Conservation (phyloP, 2,888 invertebrate species). For the Piscicola geometra region DNA sequence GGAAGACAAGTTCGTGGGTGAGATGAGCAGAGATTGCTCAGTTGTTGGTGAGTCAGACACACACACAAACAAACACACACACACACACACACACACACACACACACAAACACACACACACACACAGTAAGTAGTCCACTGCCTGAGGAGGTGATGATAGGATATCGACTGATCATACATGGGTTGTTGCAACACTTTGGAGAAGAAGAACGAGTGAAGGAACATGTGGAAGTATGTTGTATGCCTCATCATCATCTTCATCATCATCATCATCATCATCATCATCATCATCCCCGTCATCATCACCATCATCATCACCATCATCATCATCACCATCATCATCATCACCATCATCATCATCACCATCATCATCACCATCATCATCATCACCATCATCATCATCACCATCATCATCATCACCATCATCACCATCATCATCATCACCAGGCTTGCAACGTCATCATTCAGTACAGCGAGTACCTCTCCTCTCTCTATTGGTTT, state of each 20-base stretch:
- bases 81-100: too few relatives aligned
- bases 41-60: background rate
- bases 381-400: conserved; percentile 28
- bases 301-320: conserved; percentile 38
- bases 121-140: background rate
- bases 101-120: background rate
- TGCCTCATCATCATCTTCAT: conserved; percentile 35
- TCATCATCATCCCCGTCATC: conserved; percentile 42
- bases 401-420: conserved; percentile 15
- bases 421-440: too few relatives aligned
- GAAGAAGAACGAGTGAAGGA: background rate
- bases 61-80: background rate
- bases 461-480: background rate
- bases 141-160: background rate
- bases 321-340: conserved; percentile 37
- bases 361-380: conserved; percentile 26
- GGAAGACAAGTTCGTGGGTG: background rate
- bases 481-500: background rate
- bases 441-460: background rate
- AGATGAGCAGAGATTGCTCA: background rate
- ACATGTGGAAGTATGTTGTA: background rate
- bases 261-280: conserved; percentile 36
- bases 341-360: conserved; percentile 24
- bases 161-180: background rate
- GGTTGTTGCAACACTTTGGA: background rate